These are phyloP conservation scores for Penaeus chinensis DNA, from an alignment of 1,140 invertebrate species.

Conservation along the genomic window DNA sequence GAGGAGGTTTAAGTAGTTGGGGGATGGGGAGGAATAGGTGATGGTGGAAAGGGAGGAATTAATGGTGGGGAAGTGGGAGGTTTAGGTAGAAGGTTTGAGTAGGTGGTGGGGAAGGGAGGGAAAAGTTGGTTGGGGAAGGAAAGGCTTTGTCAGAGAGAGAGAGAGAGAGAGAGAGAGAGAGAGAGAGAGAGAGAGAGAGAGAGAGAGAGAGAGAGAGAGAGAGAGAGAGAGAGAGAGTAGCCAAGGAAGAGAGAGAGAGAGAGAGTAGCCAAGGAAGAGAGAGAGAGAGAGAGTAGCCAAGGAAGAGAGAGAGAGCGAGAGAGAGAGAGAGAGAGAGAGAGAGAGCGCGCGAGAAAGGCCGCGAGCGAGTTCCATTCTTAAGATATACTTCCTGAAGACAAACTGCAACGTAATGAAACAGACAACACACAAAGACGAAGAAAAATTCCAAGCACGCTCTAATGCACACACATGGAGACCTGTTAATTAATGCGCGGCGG, in stretches of 20 bases:
- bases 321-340: too few species aligned
- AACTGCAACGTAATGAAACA: too few species aligned
- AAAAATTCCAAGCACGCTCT: too few species aligned
- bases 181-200: slow-evolving; percentile 5
- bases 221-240: neutral
- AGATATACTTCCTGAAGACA: too few species aligned
- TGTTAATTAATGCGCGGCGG: too few species aligned
- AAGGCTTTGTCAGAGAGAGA: neutral
- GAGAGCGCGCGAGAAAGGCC: too few species aligned
- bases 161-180: slow-evolving; percentile 5
- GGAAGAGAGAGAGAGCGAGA: too few species aligned
- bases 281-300: neutral
- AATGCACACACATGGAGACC: too few species aligned
- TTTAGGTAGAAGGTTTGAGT: neutral
- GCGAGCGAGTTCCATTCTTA: too few species aligned
- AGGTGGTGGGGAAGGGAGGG: neutral
- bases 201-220: neutral
- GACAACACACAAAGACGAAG: too few species aligned
- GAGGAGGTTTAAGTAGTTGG: neutral
- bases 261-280: neutral
- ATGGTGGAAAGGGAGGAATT: neutral
- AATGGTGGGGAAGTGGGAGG: neutral
- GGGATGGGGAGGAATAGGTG: neutral
- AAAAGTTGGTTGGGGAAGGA: neutral
- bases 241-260: neutral